Conservation (phyloP, 2,113 vertebrate species). For the Clarias magur region DNA sequence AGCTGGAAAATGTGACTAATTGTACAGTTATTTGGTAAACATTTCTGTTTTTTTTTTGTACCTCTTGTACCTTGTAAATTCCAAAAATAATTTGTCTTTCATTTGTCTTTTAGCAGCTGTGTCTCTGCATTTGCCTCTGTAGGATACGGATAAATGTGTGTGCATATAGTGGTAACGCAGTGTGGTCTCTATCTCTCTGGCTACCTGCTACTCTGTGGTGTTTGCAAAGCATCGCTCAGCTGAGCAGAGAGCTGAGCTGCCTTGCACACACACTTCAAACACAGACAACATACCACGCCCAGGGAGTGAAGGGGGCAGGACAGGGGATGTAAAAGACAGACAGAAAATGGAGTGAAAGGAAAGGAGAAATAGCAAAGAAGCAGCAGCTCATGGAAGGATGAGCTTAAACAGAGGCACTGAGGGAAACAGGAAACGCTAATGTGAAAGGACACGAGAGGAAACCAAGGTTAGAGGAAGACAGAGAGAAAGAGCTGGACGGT, state of each 20-base stretch:
- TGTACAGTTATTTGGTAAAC: background rate
- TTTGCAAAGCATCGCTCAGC: constrained; percentile 33
- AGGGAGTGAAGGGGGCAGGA: background rate
- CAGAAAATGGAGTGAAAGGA: constrained; percentile 20
- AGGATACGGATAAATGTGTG: background rate
- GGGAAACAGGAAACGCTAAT: background rate
- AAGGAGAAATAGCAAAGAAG: constrained; percentile 55
- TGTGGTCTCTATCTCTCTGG: constrained; percentile 17
- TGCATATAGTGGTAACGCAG: background rate
- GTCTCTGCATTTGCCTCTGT: background rate
- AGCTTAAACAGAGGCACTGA: background rate
- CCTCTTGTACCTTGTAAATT: too few species aligned
- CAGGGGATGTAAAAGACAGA: constrained; percentile 16
- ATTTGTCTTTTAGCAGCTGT: background rate
- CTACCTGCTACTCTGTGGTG: constrained; percentile 25
- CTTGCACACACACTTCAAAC: constrained; percentile 49
- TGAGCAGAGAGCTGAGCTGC: constrained; percentile 22
- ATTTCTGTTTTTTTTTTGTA: background rate
- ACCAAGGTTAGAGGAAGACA: background rate
- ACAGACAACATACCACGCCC: constrained; percentile 58
- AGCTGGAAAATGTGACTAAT: background rate
- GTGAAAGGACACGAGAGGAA: background rate
- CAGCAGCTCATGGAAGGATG: constrained; percentile 29
- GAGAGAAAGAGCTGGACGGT: constrained; percentile 6
- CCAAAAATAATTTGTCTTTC: too few species aligned